Evolutionary conservation across 2,113 vertebrate species (phyloP).

Genomic region (Chlamydotis undulata): DNA sequence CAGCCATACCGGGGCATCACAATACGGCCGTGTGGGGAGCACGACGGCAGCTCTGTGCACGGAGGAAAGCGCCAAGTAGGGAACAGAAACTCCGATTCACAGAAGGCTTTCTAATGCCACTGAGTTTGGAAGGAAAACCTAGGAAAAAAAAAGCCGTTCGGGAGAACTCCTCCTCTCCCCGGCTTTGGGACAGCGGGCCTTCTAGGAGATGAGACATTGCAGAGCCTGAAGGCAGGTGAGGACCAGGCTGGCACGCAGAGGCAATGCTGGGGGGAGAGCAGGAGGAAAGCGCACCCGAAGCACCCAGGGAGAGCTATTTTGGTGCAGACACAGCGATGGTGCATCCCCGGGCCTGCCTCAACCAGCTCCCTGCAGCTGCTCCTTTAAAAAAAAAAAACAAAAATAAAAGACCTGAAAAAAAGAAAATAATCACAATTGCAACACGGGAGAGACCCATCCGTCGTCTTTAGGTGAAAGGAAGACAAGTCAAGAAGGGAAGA

Average conservation of each 20-base stretch:
- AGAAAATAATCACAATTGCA: not conserved
- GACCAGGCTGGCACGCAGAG: fast-evolving
- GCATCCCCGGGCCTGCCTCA: not conserved
- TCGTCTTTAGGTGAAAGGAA: not conserved
- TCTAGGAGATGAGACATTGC: fast-evolving
- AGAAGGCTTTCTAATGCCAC: no score
- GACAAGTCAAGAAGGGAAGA: not conserved
- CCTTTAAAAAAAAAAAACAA: not conserved
- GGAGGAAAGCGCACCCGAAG: fast-evolving
- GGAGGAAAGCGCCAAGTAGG: not conserved
- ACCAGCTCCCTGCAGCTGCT: not conserved
- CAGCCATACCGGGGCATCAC: fast-evolving
- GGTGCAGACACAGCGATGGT: not conserved
- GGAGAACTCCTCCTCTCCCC: not conserved
- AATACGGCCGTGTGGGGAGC: not conserved
- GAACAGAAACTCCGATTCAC: not conserved
- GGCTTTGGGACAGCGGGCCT: not conserved
- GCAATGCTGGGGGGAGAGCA: no score
- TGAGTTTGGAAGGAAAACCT: no score
- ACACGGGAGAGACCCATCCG: not conserved
- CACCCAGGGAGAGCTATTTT: not conserved
- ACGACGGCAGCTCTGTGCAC: fast-evolving
- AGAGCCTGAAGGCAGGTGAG: not conserved
- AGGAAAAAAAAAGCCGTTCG: no score
- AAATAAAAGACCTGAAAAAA: not conserved